A percentile compares a stretch with the other conserved stretches of the same genome.
Evolutionary conservation across 1,140 invertebrate genomes (phyloP).

Genomic region (Papilio dardanus): DNA sequence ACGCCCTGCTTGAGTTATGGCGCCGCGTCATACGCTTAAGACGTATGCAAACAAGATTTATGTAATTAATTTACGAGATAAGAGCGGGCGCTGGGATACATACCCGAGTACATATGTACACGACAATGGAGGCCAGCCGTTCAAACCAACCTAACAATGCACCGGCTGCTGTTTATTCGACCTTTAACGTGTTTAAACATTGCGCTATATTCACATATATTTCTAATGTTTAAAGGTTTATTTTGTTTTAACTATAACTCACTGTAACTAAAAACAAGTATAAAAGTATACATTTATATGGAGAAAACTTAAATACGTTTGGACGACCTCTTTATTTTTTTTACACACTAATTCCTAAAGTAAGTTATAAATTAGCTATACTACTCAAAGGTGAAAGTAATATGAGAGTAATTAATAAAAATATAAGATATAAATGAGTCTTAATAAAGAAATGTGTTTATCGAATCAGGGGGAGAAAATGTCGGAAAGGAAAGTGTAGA

Average conservation of each 20-base stretch:
- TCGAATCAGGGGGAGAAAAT: slow-evolving; percentile 32
- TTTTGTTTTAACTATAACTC: not conserved
- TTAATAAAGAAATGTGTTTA: slow-evolving; percentile 30
- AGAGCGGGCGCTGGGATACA: slow-evolving; percentile 70
- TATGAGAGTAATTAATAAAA: not conserved
- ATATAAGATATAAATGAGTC: slow-evolving; percentile 10
- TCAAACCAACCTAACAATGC: slow-evolving; percentile 18
- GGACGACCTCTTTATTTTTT: not conserved
- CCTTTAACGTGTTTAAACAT: slow-evolving; percentile 24
- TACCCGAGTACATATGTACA: slow-evolving; percentile 53
- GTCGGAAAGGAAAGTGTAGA: slow-evolving; percentile 36
- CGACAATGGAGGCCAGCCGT: slow-evolving; percentile 62
- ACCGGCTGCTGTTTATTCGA: slow-evolving; percentile 30
- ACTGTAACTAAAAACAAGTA: not conserved
- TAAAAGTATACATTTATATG: not conserved
- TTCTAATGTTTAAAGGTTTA: not conserved
- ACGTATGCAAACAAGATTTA: slow-evolving; percentile 82
- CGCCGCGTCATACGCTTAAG: slow-evolving; percentile 78
- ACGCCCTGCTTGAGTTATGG: slow-evolving; percentile 75
- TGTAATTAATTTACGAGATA: slow-evolving; percentile 82
- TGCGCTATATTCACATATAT: not conserved
- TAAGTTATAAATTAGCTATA: not conserved
- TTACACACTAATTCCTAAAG: not conserved
- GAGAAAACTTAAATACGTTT: no score
- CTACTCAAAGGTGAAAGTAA: not conserved